Evolutionary conservation across 2,888 invertebrate species (phyloP), one percentile per base, ranked within the genome.

Genomic region (Spisula solida): DNA sequence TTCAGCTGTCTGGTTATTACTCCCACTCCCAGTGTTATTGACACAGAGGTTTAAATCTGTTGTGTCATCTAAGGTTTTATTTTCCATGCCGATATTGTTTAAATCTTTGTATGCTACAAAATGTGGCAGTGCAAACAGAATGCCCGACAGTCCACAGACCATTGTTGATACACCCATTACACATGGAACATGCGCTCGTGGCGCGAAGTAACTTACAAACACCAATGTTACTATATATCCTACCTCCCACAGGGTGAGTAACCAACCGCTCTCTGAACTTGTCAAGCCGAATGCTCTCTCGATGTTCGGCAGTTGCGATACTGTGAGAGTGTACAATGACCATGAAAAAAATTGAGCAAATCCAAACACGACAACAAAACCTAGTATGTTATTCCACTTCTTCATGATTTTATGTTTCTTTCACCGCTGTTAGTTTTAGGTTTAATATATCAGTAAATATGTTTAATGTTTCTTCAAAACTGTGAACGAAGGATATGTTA

Each of bases 201-300:
- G 85, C 0, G 86, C 89, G 34, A 91, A 92, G 79, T 90, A 92
- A 70, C 91, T 90, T 0, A 88, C 91, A 16, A 91, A 29, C 20
- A 87, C 34, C 1, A 82, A 83, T 34, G 87, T 88, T 0, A 80
- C 25, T 8, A 90, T 70, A 70, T 92, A 92, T 4, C 92, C 92
- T 0, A 92, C 56, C 75, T 92, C 92, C 91, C 91, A 92, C 2
- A 91, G 55, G 2, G 92, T 92, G 31, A 92, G 66, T 14, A 92
- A 14, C 88, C 90, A 90, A 1, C 92, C 92, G 0, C 84, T 81
- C 66, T 91, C 90, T 0, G 91, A 83, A 56, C 92, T 92, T n/a
- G 83, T 91, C n/a, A 92, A 80, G 31, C 92, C 92, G 47, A 91
- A 92, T 1, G 92, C 92, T 82, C 88, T 90, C 60, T 92, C 92